Evolutionary conservation across 2,797 vertebrate genomes (phyloP), one percentile per base, ranked within the genome.

Genomic region (Hybognathus amarus): DNA sequence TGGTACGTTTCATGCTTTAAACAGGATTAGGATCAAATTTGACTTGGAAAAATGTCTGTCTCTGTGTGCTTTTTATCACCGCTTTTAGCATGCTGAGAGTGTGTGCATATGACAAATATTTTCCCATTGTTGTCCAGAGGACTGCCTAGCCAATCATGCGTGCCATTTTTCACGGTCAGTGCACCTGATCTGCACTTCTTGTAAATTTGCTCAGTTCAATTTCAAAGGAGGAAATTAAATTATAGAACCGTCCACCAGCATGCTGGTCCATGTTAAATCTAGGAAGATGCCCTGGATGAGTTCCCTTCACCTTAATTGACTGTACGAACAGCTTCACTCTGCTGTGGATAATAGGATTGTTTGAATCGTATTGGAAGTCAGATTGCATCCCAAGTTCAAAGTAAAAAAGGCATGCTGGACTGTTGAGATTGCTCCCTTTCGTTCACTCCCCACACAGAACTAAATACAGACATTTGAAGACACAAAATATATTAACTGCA

Each of bases 291-390:
- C 17, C 54, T 54, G 47, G 56, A 70, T 64, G 56, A 70, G 42
- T 42, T 64, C 50, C 79, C 61, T 42, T 24, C 42, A 4, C 61
- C 52, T 30, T 88, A 85, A 89, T 82, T 85, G 84, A 87, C 82
- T 85, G 73, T 80, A 64, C 61, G 68, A 77, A 47, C 52, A 68
- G 30, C 63, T 81, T 79, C 24, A 50, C 81, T 80, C 18, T 15
- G 75, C 68, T 40, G n/a, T 36, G 68, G 71, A 73, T 87, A 87
- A 88, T 75, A 38, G 81, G 83, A 82, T 87, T 84, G 82, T 45
- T 40, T 45, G 27, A 76, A 38, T 70, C 54, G 63, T 78, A 54
- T 18, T 68, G 67, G 30, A 52, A 81, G 69, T 59, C 27, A 45
- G 8, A 36, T 52, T 83, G 68, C 68, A 63, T 47, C 40, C n/a